A percentile compares a stretch with the other conserved stretches of the same genome.
Conservation (phyloP, 2,888 invertebrate genomes). For the Hedya salicella region DNA sequence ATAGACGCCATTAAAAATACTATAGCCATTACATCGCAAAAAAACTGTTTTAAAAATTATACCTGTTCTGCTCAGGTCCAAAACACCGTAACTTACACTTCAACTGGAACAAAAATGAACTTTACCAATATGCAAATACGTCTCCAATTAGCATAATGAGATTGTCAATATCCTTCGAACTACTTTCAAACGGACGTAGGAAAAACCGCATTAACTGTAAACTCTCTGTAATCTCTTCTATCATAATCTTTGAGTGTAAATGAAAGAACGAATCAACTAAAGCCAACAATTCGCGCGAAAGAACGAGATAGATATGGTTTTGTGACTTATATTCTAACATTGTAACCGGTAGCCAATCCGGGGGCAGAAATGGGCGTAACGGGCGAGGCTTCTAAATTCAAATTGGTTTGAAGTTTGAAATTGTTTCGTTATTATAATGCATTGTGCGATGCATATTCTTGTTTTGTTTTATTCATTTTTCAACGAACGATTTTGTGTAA, state of each 20-base stretch:
- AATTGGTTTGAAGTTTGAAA: conserved; percentile 63
- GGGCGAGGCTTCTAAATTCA: conserved; percentile 59
- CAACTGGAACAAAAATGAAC: conserved; percentile 43
- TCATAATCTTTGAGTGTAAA: conserved; percentile 67
- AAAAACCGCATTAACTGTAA: conserved; percentile 77
- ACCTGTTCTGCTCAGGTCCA: conserved; percentile 44
- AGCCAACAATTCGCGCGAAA: conserved; percentile 49
- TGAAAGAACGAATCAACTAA: conserved; percentile 54
- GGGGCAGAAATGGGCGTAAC: conserved; percentile 69
- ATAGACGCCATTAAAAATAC: conserved; percentile 67
- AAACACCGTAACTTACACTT: conserved; percentile 50
- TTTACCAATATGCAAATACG: conserved; percentile 10
- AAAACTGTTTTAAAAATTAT: conserved; percentile 77
- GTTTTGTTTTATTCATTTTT: conserved; percentile 33
- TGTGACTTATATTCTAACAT: conserved; percentile 58
- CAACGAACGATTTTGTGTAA: conserved; percentile 30
- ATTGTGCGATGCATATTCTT: conserved; percentile 50
- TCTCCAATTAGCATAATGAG: conserved; percentile 46
- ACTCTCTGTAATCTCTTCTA: conserved; percentile 73
- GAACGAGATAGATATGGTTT: conserved; percentile 64
- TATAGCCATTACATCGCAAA: conserved; percentile 73
- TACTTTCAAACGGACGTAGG: conserved; percentile 68
- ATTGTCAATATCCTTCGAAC: conserved; percentile 61
- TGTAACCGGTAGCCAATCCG: conserved; percentile 75
- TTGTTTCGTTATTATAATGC: conserved; percentile 53